These are phyloP conservation scores for Calameuta filiformis DNA, from an alignment of 2,888 invertebrate species.

Conservation along the genomic window DNA sequence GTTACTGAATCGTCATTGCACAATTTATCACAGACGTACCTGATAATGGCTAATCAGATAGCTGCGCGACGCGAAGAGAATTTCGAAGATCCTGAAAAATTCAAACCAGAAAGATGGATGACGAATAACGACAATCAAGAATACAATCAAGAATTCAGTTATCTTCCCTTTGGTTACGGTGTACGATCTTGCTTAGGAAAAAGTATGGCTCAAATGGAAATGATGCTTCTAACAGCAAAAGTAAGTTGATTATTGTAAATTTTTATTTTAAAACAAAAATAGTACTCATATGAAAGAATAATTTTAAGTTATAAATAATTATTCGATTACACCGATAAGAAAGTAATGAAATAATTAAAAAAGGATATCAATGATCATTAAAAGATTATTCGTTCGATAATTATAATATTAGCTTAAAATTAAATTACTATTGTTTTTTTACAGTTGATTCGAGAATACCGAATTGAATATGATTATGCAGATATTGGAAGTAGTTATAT, in stretches of 20 bases:
- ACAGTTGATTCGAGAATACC: conserved; percentile 73
- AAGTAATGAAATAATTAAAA: neutral
- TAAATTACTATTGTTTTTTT: conserved; percentile 38
- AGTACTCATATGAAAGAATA: neutral
- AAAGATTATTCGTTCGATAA: neutral
- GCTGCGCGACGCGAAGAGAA: conserved; percentile 73
- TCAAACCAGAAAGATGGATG: conserved; percentile 75
- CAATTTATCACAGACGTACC: conserved; percentile 64
- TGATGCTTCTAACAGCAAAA: conserved; percentile 71
- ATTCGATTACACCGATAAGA: neutral
- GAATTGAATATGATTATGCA: conserved; percentile 76
- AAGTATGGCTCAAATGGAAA: conserved; percentile 72
- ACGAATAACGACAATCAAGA: conserved; percentile 53
- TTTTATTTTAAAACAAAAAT: neutral
- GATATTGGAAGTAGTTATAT: conserved; percentile 71
- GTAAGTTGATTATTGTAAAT: conserved; percentile 54
- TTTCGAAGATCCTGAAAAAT: conserved; percentile 73
- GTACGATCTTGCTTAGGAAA: conserved; percentile 73
- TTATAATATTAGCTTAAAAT: neutral
- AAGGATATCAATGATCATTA: neutral
- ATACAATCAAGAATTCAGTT: conserved; percentile 70
- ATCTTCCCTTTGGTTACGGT: conserved; percentile 75
- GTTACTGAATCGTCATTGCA: neutral
- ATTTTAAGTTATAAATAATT: conserved; percentile 5
- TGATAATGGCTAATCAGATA: conserved; percentile 75